Base-by-base conservation (phyloP, 2,888 invertebrate genomes). In the Cephus sareptanus region DNA sequence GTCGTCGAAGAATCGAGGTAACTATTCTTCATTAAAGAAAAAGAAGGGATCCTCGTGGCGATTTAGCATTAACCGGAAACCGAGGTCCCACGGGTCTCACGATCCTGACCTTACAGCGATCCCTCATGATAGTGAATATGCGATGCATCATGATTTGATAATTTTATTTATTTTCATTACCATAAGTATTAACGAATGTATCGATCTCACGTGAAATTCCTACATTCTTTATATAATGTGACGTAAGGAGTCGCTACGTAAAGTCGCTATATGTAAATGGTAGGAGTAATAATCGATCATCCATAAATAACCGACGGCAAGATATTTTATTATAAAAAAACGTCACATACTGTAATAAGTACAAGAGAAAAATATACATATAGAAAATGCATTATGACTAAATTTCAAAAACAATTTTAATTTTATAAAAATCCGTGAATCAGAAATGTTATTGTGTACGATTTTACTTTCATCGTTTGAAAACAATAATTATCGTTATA, bases 61-160 rank as follows among this genome's bases (percentile, higher is more conserved):
- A 71, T 81, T 81, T 79, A 80, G 74, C 78, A 73, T 69, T 74
- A 84, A 85, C 83, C 86, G 90, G 89, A 90, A 86, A 85, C 76
- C 79, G 81, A 84, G 88, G 86, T 86, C 85, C 79, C 69, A 78
- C 81, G 82, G 88, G 88, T 88, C 84, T 69, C 85, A 86, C 83
- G 86, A 85, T 88, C 86, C 80, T 87, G 90, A 89, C 89, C 90
- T 88, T 86, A 84, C 83, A 81, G 82, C 82, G 40, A 79, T 79
- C 76, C 77, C 79, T 81, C 79, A 78, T 79, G 77, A 76, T 74
- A 77, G 78, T 83, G 81, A 86, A 86, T 85, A 86, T 85, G 83
- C 85, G 79, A 84, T 80, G 82, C 80, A 82, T 79, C 81, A 75
- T 82, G 82, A 84, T 83, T 83, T 79, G 75, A 75, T 83, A 75